Percentiles rank a stretch among this genome's conserved stretches.
Conservation (phyloP, 2,888 invertebrate genomes). For the Trichogramma dendrolimi region DNA sequence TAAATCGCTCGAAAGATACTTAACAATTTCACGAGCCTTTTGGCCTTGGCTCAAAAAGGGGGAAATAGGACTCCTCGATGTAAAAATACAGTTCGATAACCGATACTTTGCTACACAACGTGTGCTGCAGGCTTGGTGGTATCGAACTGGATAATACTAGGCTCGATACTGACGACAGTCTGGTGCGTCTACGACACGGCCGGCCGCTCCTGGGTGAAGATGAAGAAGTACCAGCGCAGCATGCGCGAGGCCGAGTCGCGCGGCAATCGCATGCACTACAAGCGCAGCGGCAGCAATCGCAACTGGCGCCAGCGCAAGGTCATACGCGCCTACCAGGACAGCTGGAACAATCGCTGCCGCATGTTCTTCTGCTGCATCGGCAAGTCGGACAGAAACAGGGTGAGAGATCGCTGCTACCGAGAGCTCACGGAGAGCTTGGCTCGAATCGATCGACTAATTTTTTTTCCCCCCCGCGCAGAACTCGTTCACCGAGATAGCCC, state of each 20-base stretch:
- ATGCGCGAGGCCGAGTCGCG: slow-evolving; percentile 71
- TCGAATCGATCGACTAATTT: neutral
- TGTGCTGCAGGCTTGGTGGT: slow-evolving; percentile 64
- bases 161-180: slow-evolving; percentile 69
- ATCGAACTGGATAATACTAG: slow-evolving; percentile 71
- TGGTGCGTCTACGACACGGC: slow-evolving; percentile 86
- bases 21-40: too few species aligned
- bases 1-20: too few species aligned
- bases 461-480: slow-evolving; percentile 54
- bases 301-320: slow-evolving; percentile 87
- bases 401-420: slow-evolving; percentile 41
- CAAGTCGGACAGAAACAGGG: slow-evolving; percentile 68
- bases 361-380: slow-evolving; percentile 79
- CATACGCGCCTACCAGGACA: slow-evolving; percentile 79
- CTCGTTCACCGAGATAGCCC: slow-evolving; percentile 80
- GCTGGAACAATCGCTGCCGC: slow-evolving; percentile 80
- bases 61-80: neutral
- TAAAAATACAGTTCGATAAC: neutral
- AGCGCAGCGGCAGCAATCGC: slow-evolving; percentile 71
- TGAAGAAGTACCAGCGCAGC: slow-evolving; percentile 81
- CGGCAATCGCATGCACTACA: slow-evolving; percentile 63
- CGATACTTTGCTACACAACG: slow-evolving; percentile 2
- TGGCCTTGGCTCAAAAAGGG: too few species aligned
- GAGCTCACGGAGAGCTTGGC: neutral
- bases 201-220: slow-evolving; percentile 85